Evolutionary conservation across 1,140 invertebrate genomes (phyloP), one percentile per base, ranked within the genome.

Genomic region (Sogatella furcifera): DNA sequence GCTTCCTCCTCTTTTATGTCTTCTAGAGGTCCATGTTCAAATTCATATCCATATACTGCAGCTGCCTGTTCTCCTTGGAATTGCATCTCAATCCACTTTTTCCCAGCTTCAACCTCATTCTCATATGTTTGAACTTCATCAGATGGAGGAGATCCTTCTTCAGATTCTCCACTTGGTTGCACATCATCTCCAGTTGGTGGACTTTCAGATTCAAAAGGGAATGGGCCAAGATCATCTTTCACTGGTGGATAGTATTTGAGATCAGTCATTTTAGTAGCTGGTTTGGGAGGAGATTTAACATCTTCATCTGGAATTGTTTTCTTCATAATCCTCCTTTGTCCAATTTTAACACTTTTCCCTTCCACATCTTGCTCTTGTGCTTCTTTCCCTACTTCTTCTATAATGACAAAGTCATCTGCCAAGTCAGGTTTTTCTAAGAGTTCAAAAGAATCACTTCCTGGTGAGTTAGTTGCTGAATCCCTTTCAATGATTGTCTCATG

Each of bases 1-100:
- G 84, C 78, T 71, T 93, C 90, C 71, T 91, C 89, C 74, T 93
- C 92, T 74, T 92, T 92, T 52, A 94, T 92, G 68, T 93, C 90
- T 75, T 93, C 90, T 22, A 93, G 71, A n/a, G 88, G 86, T 15
- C 85, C 86, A 58, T 86, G 77, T 58, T 83, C 81, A 62, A 80
- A 83, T 43, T 82, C 81, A 63, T 89, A 87, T 52, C 84, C 84
- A 65, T 80, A 82, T 6, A 82, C 74, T 70, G 83, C 81, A 17
- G 81, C 81, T 57, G 84, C 80, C 55, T 78, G 70, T 55, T 85
- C 82, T 6, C 80, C 81, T 64, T 83, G 81, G 65, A 92, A 88
- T 64, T 92, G 89, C 83, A 90, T 89, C 73, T 92, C 89, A 52
- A 92, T 84, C 90, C 90, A 93, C 59, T 88, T 86, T 69, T 89